Conservation (phyloP, 2,113 vertebrate species). For the Clarias batrachus region DNA sequence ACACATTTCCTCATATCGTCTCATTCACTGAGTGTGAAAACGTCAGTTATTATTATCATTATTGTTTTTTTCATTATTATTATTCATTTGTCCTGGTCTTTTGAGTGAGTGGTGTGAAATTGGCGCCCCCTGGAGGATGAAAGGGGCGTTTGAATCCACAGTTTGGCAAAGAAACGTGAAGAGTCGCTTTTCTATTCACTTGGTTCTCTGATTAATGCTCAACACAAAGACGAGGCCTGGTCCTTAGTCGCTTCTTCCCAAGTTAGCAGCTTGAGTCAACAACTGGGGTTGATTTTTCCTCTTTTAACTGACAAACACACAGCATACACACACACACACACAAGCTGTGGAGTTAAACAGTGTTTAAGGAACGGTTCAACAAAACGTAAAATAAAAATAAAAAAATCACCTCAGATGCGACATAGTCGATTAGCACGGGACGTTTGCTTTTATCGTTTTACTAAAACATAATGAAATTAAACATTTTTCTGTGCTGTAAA, state of each 20-base stretch:
- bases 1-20: neutral
- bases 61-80: constrained; percentile 55
- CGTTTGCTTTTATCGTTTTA: no score
- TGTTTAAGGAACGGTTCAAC: neutral
- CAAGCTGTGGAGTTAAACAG: neutral
- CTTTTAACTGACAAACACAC: neutral
- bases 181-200: neutral
- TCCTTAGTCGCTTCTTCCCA: constrained; percentile 10
- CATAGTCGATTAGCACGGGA: no score
- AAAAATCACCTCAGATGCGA: neutral
- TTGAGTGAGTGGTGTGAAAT: constrained; percentile 44
- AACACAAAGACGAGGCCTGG: constrained; percentile 1
- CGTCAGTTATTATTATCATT: constrained; percentile 37
- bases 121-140: constrained; percentile 45
- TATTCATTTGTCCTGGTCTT: constrained; percentile 58
- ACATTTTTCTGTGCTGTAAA: no score
- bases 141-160: neutral
- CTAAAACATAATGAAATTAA: no score
- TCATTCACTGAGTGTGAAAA: neutral
- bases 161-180: neutral
- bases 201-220: neutral
- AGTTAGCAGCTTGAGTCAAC: constrained; percentile 3
- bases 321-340: neutral
- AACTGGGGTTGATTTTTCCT: neutral
- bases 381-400: neutral